These are phyloP conservation scores for Thalpophila matura DNA, from an alignment of 2,888 invertebrate species.

Conservation along the genomic window DNA sequence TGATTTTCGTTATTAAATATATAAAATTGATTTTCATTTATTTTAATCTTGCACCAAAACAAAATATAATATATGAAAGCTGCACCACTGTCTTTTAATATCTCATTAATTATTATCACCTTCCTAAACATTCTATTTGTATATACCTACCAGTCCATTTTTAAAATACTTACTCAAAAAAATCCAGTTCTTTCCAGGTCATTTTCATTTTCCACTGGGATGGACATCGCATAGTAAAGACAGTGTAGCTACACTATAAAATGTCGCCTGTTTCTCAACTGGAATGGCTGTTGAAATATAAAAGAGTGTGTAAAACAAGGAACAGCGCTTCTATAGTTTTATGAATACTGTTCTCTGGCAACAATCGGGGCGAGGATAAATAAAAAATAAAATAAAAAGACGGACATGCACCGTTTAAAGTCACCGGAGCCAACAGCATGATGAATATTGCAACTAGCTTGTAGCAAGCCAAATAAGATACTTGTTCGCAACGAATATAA, in stretches of 20 bases:
- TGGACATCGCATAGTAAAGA: constrained; percentile 64
- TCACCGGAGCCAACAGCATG: constrained; percentile 83
- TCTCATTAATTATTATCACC: no score
- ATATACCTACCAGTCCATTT: no score
- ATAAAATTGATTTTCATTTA: no score
- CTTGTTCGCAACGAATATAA: constrained; percentile 71
- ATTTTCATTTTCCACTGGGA: constrained; percentile 63
- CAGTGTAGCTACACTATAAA: constrained; percentile 67
- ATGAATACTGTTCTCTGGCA: constrained; percentile 83
- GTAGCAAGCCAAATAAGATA: constrained; percentile 78
- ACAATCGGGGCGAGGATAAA: constrained; percentile 85
- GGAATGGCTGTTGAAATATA: constrained; percentile 82
- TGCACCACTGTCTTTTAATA: no score
- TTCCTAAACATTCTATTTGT: no score
- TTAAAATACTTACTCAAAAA: constrained; percentile 4
- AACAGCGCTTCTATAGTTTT: constrained; percentile 81
- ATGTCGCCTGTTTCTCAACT: constrained; percentile 71
- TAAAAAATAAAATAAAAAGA: constrained; percentile 74
- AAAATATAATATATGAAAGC: no score
- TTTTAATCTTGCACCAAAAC: no score
- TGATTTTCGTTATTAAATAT: no score
- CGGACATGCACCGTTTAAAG: constrained; percentile 86
- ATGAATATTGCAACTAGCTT: constrained; percentile 85
- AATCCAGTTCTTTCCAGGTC: constrained; percentile 42
- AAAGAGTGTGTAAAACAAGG: constrained; percentile 85